These are phyloP conservation scores for Cotesia glomerata DNA, from an alignment of 1,140 invertebrate species.

Conservation along the genomic window DNA sequence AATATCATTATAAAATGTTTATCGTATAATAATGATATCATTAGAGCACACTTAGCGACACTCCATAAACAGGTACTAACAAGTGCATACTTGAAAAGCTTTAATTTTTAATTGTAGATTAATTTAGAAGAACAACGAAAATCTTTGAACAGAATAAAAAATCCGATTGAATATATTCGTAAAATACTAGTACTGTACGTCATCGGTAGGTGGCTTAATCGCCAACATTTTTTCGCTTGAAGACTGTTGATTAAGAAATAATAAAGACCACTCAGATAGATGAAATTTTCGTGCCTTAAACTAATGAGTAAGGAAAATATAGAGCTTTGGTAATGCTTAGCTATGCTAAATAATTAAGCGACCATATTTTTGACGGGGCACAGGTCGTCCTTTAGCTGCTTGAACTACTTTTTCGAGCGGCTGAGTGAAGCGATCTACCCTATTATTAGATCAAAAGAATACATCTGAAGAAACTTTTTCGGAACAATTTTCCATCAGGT, in stretches of 20 bases:
- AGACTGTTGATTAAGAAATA: not conserved
- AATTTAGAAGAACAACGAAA: not conserved
- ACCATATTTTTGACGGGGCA: constrained; percentile 74
- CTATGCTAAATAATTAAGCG: constrained; percentile 68
- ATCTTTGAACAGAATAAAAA: too few relatives aligned
- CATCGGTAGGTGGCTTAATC: not conserved
- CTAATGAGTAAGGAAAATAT: constrained; percentile 89
- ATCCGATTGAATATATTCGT: too few relatives aligned
- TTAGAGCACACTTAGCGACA: constrained; percentile 29
- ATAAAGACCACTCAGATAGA: constrained; percentile 3
- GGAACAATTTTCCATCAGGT: not conserved
- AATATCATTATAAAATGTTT: constrained; percentile 50
- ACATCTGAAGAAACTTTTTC: not conserved
- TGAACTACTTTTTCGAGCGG: constrained; percentile 73
- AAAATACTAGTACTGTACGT: too few relatives aligned
- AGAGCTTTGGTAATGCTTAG: constrained; percentile 81
- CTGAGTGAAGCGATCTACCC: constrained; percentile 76
- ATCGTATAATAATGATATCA: constrained; percentile 46
- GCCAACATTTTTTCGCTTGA: constrained; percentile 25
- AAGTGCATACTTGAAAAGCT: not conserved
- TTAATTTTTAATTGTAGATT: not conserved
- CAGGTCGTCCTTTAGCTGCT: constrained; percentile 73
- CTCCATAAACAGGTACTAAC: not conserved
- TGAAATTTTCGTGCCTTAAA: constrained; percentile 74
- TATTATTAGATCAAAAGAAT: not conserved